A percentile compares a stretch with the other conserved stretches of the same genome.
phyloP scores from a whole-genome alignment of 2,888 invertebrate species.

The Didymodactylos carnosus region DNA sequence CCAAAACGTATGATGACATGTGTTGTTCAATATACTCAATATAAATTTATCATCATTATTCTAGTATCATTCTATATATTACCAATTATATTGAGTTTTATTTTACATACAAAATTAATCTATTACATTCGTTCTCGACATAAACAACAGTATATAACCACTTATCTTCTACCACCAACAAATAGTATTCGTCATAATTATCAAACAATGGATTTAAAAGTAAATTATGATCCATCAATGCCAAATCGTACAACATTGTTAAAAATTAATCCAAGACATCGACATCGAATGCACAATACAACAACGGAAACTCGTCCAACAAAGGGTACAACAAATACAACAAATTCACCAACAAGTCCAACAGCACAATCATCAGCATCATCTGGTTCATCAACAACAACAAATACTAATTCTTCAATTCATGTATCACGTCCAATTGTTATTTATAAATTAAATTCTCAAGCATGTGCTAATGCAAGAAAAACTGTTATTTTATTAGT shows the following conservation, averaged over 20 bases:
- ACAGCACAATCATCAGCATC: neutral
- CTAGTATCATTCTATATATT: neutral
- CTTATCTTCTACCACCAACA: too few relatives aligned
- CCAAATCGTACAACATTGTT: too few relatives aligned
- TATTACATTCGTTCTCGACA: neutral
- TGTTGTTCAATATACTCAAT: neutral
- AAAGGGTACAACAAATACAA: neutral
- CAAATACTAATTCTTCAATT: neutral
- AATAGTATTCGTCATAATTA: neutral
- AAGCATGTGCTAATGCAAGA: neutral
- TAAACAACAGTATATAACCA: neutral
- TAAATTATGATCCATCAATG: neutral
- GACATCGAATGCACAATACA: neutral
- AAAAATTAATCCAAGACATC: too few relatives aligned
- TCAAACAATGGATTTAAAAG: neutral
- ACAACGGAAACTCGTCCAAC: neutral
- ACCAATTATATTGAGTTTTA: neutral
- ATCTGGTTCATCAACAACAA: neutral
- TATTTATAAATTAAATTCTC: neutral
- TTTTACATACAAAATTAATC: neutral
- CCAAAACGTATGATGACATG: neutral
- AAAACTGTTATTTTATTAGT: neutral
- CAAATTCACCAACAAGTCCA: neutral
- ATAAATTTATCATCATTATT: neutral
- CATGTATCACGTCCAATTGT: neutral